phyloP scores from a whole-genome alignment of 2,113 vertebrate species.

The Phylloscopus trochilus region DNA sequence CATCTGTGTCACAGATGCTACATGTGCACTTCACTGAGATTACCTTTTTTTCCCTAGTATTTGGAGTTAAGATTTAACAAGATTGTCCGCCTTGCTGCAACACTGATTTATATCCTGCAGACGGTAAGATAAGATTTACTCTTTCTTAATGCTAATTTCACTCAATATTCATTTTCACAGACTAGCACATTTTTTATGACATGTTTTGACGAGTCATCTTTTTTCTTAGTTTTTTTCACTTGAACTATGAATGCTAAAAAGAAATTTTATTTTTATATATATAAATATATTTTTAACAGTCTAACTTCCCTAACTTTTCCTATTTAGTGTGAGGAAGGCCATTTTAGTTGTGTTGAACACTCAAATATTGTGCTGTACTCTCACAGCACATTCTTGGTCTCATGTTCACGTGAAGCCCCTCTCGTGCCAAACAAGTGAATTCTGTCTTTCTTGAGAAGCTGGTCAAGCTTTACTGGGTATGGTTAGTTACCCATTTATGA shows the following conservation, averaged over 20 bases:
- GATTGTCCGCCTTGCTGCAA: constrained; percentile 74
- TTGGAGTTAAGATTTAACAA: constrained; percentile 84
- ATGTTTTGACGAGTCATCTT: not conserved
- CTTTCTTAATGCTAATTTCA: not conserved
- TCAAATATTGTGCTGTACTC: not conserved
- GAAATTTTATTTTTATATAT: no score
- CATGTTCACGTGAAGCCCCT: not conserved
- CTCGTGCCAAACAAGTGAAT: not conserved
- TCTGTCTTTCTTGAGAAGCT: not conserved
- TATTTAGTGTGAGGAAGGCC: not conserved
- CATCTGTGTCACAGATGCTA: not conserved
- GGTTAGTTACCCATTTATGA: not conserved
- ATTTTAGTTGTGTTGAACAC: not conserved
- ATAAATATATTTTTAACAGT: not conserved
- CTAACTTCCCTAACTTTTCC: not conserved
- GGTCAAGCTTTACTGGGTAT: not conserved
- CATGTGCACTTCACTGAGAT: not conserved
- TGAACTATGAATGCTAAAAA: not conserved
- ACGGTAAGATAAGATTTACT: constrained; percentile 66
- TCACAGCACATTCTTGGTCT: not conserved
- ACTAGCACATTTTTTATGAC: not conserved
- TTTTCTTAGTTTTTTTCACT: not conserved
- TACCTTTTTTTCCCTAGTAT: constrained; percentile 67
- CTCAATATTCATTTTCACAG: not conserved
- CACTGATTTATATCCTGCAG: constrained; percentile 79